Evolutionary conservation across 2,113 vertebrate genomes (phyloP).

Genomic region (Galbula dea): DNA sequence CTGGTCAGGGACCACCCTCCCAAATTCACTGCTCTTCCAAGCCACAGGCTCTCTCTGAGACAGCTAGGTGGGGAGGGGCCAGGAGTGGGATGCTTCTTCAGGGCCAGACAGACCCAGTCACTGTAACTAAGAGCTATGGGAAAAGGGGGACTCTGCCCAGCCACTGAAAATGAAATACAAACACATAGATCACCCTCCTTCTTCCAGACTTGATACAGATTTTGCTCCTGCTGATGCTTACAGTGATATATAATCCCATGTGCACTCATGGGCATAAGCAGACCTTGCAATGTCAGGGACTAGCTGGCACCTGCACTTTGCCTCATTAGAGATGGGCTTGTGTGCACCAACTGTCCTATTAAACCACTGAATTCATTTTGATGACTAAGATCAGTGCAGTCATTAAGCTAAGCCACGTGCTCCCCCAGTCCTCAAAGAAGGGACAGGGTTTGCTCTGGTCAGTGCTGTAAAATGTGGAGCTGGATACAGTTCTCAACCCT

Average conservation of each 20-base stretch:
- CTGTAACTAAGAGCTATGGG: background rate
- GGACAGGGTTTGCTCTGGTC: background rate
- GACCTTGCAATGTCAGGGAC: background rate
- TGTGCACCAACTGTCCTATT: background rate
- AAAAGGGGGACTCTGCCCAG: background rate
- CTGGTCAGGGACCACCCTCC: background rate
- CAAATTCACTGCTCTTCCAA: background rate
- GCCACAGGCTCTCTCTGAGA: background rate
- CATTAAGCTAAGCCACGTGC: background rate
- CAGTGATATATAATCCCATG: background rate
- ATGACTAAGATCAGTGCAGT: background rate
- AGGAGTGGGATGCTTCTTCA: background rate
- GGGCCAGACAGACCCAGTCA: background rate
- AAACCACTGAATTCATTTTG: background rate
- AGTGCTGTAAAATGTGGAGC: background rate
- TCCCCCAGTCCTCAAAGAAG: background rate
- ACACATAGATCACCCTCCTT: rapidly evolving
- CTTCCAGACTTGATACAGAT: background rate
- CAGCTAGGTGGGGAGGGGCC: background rate
- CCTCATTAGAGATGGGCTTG: background rate
- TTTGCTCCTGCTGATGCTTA: background rate
- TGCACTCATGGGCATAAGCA: background rate
- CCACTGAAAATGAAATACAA: background rate
- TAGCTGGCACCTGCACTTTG: background rate
- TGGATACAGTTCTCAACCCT: background rate